Percentiles rank a stretch among this genome's conserved stretches.
Conservation (phyloP, 2,797 vertebrate genomes). For the Mallotus villosus region DNA sequence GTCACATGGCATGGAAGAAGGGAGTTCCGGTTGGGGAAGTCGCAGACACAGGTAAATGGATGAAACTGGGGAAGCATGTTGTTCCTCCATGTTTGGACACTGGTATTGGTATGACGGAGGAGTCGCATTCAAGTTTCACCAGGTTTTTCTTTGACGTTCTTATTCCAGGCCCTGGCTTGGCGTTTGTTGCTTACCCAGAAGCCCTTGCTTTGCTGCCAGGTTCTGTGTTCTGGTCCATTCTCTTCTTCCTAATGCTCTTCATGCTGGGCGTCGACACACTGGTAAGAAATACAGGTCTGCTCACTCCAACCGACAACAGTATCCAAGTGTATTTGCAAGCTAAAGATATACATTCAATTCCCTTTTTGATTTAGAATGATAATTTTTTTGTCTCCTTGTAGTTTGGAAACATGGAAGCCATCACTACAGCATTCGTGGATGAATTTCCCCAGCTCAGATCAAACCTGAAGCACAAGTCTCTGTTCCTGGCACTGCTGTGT, state of each 20-base stretch:
- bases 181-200: slow-evolving; percentile 86
- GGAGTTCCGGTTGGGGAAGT: slow-evolving; percentile 76
- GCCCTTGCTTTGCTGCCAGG: slow-evolving; percentile 83
- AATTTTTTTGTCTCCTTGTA: slow-evolving; percentile 37
- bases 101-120: too few species aligned
- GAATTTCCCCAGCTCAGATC: slow-evolving; percentile 75
- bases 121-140: too few species aligned
- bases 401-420: slow-evolving; percentile 87
- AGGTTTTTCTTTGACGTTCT: slow-evolving; percentile 14
- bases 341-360: background rate
- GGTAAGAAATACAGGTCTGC: slow-evolving; percentile 57
- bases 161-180: slow-evolving; percentile 79
- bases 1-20: slow-evolving; percentile 85
- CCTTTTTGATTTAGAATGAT: background rate
- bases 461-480: slow-evolving; percentile 64
- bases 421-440: slow-evolving; percentile 81
- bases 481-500: slow-evolving; percentile 76
- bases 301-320: background rate
- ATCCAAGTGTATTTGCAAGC: background rate
- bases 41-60: slow-evolving; percentile 75
- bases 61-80: slow-evolving; percentile 3
- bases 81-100: background rate
- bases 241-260: slow-evolving; percentile 87
- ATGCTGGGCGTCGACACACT: slow-evolving; percentile 82
- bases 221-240: slow-evolving; percentile 82